A percentile compares a stretch with the other conserved stretches of the same genome.
Conservation (phyloP, 2,797 vertebrate species). For the Nyctalus aviator region DNA sequence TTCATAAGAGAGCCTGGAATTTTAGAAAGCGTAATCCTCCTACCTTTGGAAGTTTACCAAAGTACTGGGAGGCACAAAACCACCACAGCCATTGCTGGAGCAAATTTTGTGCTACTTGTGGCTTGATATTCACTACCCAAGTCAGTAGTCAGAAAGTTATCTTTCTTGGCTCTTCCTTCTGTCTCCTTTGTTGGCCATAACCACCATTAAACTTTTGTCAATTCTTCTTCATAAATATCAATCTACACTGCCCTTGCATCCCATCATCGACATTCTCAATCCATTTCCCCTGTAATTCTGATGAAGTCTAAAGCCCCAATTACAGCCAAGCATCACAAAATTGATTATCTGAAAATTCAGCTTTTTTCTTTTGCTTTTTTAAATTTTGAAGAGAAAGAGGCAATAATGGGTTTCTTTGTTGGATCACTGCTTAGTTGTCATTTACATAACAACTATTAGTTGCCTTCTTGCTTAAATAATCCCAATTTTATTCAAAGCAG, state of each 20-base stretch:
- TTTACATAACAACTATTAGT: background rate
- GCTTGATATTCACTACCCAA: background rate
- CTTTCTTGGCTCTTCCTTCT: background rate
- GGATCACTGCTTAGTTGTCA: background rate
- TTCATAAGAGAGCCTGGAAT: background rate
- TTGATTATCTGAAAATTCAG: background rate
- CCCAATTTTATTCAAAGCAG: background rate
- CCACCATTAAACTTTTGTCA: background rate
- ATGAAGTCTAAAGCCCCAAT: background rate
- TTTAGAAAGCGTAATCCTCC: background rate
- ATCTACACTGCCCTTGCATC: background rate
- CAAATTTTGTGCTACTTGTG: background rate
- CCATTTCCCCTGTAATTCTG: background rate
- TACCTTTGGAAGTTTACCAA: background rate
- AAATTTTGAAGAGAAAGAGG: conserved; percentile 19
- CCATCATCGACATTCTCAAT: background rate
- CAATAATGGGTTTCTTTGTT: background rate
- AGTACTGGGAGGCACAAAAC: background rate
- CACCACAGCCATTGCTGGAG: background rate
- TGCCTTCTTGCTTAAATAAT: background rate
- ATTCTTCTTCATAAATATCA: background rate
- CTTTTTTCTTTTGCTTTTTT: background rate
- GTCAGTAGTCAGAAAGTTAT: background rate
- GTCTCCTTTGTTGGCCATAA: background rate
- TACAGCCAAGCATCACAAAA: background rate